Evolutionary conservation across 1,140 invertebrate genomes (phyloP), one percentile per base, ranked within the genome.

Genomic region (Pollicipes pollicipes): DNA sequence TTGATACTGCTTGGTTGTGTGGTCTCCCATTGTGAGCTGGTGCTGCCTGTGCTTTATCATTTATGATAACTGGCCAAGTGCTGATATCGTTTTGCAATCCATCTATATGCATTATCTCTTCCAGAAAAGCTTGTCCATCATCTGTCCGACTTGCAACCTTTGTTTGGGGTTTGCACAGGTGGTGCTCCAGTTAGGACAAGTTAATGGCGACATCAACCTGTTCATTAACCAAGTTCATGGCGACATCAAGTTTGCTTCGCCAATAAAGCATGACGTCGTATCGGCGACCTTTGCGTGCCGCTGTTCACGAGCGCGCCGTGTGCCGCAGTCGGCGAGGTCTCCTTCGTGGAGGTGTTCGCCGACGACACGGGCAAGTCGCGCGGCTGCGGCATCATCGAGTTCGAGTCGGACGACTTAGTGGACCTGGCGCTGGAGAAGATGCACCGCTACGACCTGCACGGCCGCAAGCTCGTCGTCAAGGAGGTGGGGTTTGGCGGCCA

Each of bases 311-410:
- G 4, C 6, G 6, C 30, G 6, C 66, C 16, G 30, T 4, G 74
- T 76, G 78, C 84, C 74, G 80, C 88, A 86, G 92, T 98, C 77
- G 94, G 94, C n/a, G 94, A 97, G 79, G 95, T 98, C 26, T 85
- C 90, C 6, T 98, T 93, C 83, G 94, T 97, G 31, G 93, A 98
- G 81, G 81, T 98, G 72, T 96, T 97, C 79, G 91, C 92, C 75
- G 93, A 97, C 79, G 90, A 94, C 76, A 90, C 90, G 82, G 94
- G 95, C 68, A 96, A 96, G 78, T 89, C 95, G 0, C 85, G 91
- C 75, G 96, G 97, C 66, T 95, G 92, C 83, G 96, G 94, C 28
- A 90, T 98, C 73, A 90, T 99, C 35, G 95, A 98, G 78, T 97
- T 98, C 78, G 88, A 91, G 75, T 90, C 89, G 77, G 80, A 88